Evolutionary conservation across 2,113 vertebrate species (phyloP), one percentile per base, ranked within the genome.

Genomic region (Ptilonorhynchus violaceus): DNA sequence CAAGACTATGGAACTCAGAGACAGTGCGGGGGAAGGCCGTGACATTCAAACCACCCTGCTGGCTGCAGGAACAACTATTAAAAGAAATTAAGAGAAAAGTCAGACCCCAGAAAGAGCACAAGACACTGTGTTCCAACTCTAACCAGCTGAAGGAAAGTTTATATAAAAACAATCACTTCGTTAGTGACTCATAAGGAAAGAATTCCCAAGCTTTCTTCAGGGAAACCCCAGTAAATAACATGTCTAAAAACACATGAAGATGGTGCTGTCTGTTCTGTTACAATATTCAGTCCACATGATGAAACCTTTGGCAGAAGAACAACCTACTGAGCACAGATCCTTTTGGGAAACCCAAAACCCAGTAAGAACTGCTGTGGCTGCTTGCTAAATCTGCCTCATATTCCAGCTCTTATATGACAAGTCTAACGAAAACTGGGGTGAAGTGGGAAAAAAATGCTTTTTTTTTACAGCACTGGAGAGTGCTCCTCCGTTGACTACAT

Each of bases 221-320:
- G 98, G 97, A 98, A 98, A 97, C 97, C 98, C 98, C 97, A 97
- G 97, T 97, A 98, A 98, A 97, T 98, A 98, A 98, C 90, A 97
- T 63, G 94, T 96, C 93, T 96, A 92, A 95, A 97, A 96, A 97
- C 93, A 97, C 95, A 98, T 37, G 92, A 95, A 97, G 97, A 97
- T 95, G 96, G 96, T 95, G 88, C 30, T 97, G 96, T 97, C 96
- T 96, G 85, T 92, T 97, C 92, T 46, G 92, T 93, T 97, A 91
- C 39, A 89, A 83, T 59, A 17, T 50, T 95, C 30, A 33, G 91
- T 92, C 94, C 88, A 79, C 97, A 98, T 92, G 95, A 97, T 96
- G 96, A 98, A 97, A 87, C 91, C 91, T 94, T 83, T 97, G 96
- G 97, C 96, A 93, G 78, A 74, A 88, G 58, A 80, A 78, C 76